These are phyloP conservation scores for Whitmania pigra DNA, from an alignment of 1,140 invertebrate genomes.

Conservation along the genomic window DNA sequence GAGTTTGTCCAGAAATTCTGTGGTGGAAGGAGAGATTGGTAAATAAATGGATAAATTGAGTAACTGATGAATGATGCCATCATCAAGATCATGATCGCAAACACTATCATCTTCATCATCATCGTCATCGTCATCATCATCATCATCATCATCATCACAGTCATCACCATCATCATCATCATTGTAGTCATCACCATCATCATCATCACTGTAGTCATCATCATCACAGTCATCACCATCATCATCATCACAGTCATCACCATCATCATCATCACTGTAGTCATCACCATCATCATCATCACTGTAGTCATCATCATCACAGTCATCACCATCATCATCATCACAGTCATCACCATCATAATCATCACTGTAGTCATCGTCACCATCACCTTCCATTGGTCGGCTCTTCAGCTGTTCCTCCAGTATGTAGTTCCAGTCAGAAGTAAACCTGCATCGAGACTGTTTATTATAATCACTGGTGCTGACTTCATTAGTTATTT, in stretches of 20 bases:
- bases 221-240: constrained; percentile 25
- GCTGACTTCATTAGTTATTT: too few relatives aligned
- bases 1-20: constrained; percentile 13
- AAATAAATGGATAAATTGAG: too few relatives aligned
- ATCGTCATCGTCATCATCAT: constrained; percentile 25
- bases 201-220: constrained; percentile 25
- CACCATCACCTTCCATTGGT: constrained; percentile 46
- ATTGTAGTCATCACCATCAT: constrained; percentile 24
- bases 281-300: too few relatives aligned
- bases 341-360: too few relatives aligned
- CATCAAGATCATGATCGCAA: constrained; percentile 17
- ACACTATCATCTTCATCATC: constrained; percentile 25
- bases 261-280: too few relatives aligned
- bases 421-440: constrained; percentile 50
- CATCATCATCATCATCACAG: too few relatives aligned
- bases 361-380: background rate
- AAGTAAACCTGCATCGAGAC: constrained; percentile 50
- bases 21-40: too few relatives aligned
- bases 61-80: too few relatives aligned
- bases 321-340: too few relatives aligned
- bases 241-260: too few relatives aligned
- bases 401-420: constrained; percentile 28
- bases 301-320: too few relatives aligned
- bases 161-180: background rate
- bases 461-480: too few relatives aligned